Evolutionary conservation across 2,797 vertebrate genomes (phyloP).

Genomic region (Rhinoraja longicauda): DNA sequence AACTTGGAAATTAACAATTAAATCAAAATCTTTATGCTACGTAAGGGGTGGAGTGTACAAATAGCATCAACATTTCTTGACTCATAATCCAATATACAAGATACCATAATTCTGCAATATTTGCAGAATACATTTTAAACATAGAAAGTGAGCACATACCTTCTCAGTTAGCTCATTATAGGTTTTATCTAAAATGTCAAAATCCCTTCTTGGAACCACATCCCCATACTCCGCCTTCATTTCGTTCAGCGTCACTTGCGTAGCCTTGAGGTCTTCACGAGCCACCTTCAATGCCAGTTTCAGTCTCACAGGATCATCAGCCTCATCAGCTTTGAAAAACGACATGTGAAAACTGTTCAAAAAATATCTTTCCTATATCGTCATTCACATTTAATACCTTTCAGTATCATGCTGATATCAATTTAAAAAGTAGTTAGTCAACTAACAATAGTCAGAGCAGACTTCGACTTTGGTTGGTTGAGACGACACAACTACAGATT

Average conservation of each 20-base stretch:
- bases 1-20: slow-evolving; percentile 15
- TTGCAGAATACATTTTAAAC: neutral
- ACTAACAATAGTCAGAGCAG: neutral
- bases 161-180: slow-evolving; percentile 57
- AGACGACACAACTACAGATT: neutral
- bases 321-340: slow-evolving; percentile 44
- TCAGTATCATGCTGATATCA: neutral
- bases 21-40: neutral
- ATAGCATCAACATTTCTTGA: neutral
- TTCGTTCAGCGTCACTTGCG: slow-evolving; percentile 63
- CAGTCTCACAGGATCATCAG: slow-evolving; percentile 61
- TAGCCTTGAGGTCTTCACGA: slow-evolving; percentile 64
- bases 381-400: neutral
- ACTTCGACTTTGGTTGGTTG: neutral
- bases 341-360: neutral
- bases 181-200: slow-evolving; percentile 61
- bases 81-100: too few species aligned
- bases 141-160: slow-evolving; percentile 51
- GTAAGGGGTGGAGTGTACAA: neutral
- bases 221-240: slow-evolving; percentile 67
- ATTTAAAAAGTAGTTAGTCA: neutral
- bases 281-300: slow-evolving; percentile 65
- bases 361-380: neutral
- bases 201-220: slow-evolving; percentile 68
- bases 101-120: neutral